These are phyloP conservation scores for Drosophila merina DNA, from an alignment of 2,888 invertebrate genomes.

Conservation along the genomic window DNA sequence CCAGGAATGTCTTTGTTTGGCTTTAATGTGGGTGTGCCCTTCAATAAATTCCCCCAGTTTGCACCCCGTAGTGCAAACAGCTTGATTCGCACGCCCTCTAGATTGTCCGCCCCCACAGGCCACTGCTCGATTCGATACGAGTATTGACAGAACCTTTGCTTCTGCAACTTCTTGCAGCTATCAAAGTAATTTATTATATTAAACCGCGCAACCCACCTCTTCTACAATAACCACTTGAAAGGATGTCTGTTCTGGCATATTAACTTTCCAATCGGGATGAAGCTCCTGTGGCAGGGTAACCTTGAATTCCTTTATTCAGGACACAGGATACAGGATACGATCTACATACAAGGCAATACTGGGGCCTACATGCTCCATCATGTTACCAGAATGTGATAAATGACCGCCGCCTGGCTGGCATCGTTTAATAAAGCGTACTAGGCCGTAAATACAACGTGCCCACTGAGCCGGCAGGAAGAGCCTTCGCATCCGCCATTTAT, in stretches of 20 bases:
- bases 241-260: slow-evolving; percentile 51
- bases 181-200: slow-evolving; percentile 68
- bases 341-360: neutral
- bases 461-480: slow-evolving; percentile 54
- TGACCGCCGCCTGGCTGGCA: slow-evolving; percentile 50
- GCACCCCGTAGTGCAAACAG: slow-evolving; percentile 44
- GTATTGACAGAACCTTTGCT: slow-evolving; percentile 41
- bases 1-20: slow-evolving; percentile 55
- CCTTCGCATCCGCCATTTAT: slow-evolving; percentile 50
- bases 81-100: slow-evolving; percentile 48
- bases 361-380: neutral
- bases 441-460: slow-evolving; percentile 65
- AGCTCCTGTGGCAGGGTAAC: neutral
- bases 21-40: slow-evolving; percentile 29
- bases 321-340: neutral
- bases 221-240: slow-evolving; percentile 45
- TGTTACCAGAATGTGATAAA: slow-evolving; percentile 47
- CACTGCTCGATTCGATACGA: slow-evolving; percentile 10
- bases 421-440: slow-evolving; percentile 65
- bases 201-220: slow-evolving; percentile 28
- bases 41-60: neutral
- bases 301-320: neutral
- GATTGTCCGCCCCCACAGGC: slow-evolving; percentile 2
- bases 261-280: slow-evolving; percentile 40
- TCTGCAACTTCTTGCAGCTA: slow-evolving; percentile 46